Conservation (phyloP, 2,113 vertebrate genomes). For the Mustela lutreola region DNA sequence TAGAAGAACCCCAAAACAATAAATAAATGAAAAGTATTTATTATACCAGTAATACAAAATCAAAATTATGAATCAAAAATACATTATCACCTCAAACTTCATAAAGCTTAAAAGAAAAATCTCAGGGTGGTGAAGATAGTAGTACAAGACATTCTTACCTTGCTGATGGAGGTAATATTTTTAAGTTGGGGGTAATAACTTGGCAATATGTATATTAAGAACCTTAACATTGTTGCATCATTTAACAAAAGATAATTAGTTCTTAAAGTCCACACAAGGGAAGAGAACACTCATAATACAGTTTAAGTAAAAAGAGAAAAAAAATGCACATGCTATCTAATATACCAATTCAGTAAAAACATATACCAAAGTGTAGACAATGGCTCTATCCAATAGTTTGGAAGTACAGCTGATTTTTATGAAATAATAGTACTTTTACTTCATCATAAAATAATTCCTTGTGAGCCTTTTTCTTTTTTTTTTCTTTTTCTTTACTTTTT, state of each 20-base stretch:
- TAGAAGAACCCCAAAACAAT: neutral
- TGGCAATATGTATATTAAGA: neutral
- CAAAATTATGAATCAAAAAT: conserved; percentile 1
- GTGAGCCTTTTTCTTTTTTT: neutral
- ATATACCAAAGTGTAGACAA: neutral
- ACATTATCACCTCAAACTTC: neutral
- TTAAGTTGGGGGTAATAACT: neutral
- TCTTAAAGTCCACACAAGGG: neutral
- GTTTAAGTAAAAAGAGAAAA: conserved; percentile 8
- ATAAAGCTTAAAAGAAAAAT: neutral
- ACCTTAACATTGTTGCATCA: neutral
- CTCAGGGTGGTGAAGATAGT: neutral
- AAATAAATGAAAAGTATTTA: neutral
- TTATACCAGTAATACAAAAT: neutral
- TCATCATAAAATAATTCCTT: neutral
- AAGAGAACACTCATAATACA: neutral
- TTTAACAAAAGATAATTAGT: neutral
- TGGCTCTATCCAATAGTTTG: neutral
- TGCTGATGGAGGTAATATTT: neutral
- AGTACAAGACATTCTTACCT: neutral
- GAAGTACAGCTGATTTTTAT: neutral
- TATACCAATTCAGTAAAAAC: neutral
- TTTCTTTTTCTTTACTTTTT: neutral
- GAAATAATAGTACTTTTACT: neutral
- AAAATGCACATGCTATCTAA: neutral